Percentiles rank a stretch among this genome's conserved stretches.
Conservation (phyloP, 1,140 invertebrate species). For the Trichonephila clavata region DNA sequence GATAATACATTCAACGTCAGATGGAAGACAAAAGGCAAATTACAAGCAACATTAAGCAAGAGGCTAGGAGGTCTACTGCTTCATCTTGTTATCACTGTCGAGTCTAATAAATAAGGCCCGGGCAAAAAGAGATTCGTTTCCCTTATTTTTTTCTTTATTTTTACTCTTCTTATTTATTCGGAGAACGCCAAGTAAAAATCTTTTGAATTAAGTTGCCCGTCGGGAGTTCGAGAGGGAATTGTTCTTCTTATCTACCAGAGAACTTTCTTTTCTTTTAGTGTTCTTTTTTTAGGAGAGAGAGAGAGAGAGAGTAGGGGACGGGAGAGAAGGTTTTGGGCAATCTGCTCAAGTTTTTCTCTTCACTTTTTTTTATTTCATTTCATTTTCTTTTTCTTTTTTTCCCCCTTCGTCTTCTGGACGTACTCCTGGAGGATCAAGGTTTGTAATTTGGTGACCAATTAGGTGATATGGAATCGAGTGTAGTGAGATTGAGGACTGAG, state of each 20-base stretch:
- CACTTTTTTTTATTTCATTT: background rate
- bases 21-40: slow-evolving; percentile 57
- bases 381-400: background rate
- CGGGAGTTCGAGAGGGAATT: slow-evolving; percentile 34
- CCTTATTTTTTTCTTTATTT: slow-evolving; percentile 23
- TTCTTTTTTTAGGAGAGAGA: background rate
- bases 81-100: slow-evolving; percentile 51
- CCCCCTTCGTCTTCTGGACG: background rate
- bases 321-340: slow-evolving; percentile 52
- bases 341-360: slow-evolving; percentile 29
- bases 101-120: slow-evolving; percentile 52
- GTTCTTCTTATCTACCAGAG: slow-evolving; percentile 54
- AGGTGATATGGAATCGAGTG: slow-evolving; percentile 64
- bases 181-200: slow-evolving; percentile 59
- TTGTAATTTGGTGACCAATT: slow-evolving; percentile 67
- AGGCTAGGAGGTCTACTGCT: slow-evolving; percentile 34
- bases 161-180: slow-evolving; percentile 54
- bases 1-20: slow-evolving; percentile 24
- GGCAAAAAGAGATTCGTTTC: slow-evolving; percentile 40
- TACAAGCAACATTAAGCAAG: slow-evolving; percentile 56
- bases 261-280: slow-evolving; percentile 56
- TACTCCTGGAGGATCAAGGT: slow-evolving; percentile 50
- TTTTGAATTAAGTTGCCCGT: slow-evolving; percentile 62
- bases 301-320: background rate
- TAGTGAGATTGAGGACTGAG: slow-evolving; percentile 42